These are phyloP conservation scores for Siderastrea radians DNA, from an alignment of 92 coral and sea anemone species.

Conservation along the genomic window DNA sequence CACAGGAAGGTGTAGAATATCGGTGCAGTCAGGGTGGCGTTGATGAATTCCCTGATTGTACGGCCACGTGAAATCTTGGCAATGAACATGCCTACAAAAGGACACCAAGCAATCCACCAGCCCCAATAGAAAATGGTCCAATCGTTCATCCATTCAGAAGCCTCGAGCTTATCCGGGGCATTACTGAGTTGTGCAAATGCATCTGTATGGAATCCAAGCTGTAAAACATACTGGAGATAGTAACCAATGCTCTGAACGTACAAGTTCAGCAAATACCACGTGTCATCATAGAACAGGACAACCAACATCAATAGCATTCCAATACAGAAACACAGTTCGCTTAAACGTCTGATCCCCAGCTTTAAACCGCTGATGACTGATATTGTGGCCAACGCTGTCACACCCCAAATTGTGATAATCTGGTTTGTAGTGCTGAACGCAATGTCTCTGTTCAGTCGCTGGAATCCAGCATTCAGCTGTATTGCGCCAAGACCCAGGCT, in stretches of 20 bases:
- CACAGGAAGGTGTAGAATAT: conserved; percentile 81
- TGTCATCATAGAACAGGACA: conserved; percentile 88
- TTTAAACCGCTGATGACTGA: conserved; percentile 95
- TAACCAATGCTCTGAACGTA: conserved; percentile 90
- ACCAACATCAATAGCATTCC: conserved; percentile 90
- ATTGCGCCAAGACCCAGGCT: conserved; percentile 93
- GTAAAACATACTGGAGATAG: conserved; percentile 89
- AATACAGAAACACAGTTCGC: conserved; percentile 88
- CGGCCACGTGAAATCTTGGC: conserved; percentile 94
- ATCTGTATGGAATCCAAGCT: conserved; percentile 94
- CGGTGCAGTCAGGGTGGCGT: conserved; percentile 82
- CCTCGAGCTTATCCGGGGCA: conserved; percentile 89
- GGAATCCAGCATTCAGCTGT: conserved; percentile 78
- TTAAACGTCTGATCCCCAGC: conserved; percentile 92
- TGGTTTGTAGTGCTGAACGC: conserved; percentile 68
- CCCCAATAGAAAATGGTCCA: conserved; percentile 99
- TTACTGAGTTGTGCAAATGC: conserved; percentile 93
- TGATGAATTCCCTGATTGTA: conserved; percentile 86
- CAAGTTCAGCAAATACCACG: conserved; percentile 91
- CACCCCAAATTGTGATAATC: conserved; percentile 90
- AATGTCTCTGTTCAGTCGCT: conserved; percentile 79
- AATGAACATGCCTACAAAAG: conserved; percentile 94
- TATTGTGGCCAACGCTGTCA: conserved; percentile 84
- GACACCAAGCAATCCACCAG: conserved; percentile 99
- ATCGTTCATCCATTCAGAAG: conserved; percentile 86